Conservation (phyloP, 2,113 vertebrate genomes). For the Conger conger region DNA sequence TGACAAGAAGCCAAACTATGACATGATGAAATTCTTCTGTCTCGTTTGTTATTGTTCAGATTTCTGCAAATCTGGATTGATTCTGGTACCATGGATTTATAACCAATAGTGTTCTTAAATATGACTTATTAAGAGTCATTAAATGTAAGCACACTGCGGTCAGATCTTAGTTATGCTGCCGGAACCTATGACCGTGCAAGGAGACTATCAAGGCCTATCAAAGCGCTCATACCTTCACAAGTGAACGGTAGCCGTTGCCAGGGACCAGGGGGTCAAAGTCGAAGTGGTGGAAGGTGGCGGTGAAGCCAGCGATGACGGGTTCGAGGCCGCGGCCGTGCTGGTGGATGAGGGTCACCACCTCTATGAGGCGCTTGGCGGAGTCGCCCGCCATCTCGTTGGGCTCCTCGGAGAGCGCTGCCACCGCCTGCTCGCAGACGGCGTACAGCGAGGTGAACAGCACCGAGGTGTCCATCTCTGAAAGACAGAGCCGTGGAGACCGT, state of each 20-base stretch:
- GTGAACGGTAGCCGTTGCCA: constrained; percentile 73
- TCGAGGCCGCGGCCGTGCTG: constrained; percentile 64
- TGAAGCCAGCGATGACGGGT: constrained; percentile 55
- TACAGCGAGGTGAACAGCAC: constrained; percentile 65
- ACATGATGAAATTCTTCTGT: background rate
- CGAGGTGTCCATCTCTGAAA: constrained; percentile 58
- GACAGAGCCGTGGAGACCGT: constrained; percentile 16
- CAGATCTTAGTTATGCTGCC: too few species aligned
- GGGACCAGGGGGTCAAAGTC: constrained; percentile 73
- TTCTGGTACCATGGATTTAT: background rate
- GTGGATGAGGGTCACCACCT: constrained; percentile 54
- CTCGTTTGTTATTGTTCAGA: background rate
- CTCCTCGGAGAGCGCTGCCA: constrained; percentile 61
- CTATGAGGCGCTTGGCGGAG: constrained; percentile 50
- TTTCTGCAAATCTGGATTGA: constrained; percentile 44
- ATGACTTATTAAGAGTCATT: background rate
- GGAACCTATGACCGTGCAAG: too few species aligned
- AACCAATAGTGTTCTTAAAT: background rate
- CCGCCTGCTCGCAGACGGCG: constrained; percentile 62
- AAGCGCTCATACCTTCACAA: constrained; percentile 57
- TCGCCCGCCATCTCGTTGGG: constrained; percentile 48
- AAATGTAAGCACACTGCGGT: background rate
- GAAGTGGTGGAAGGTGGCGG: constrained; percentile 65
- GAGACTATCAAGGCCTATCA: background rate
- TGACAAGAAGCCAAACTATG: too few species aligned